Evolutionary conservation across 2,888 invertebrate genomes (phyloP).

Genomic region (Gymnosoma rotundatum): DNA sequence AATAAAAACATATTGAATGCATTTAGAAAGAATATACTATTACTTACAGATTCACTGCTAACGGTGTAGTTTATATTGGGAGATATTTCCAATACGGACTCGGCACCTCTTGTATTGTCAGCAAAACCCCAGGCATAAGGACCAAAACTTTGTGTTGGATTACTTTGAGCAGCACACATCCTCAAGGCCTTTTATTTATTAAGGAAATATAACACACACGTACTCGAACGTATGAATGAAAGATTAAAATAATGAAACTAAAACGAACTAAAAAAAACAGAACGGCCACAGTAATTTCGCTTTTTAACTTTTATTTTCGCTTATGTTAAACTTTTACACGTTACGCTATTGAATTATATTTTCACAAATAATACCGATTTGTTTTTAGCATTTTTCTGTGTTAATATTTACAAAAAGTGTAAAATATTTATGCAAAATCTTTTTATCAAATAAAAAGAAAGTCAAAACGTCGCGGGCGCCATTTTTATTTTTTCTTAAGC

Average conservation of each 20-base stretch:
- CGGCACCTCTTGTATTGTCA: conserved; percentile 82
- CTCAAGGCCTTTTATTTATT: conserved; percentile 62
- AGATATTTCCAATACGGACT: conserved; percentile 82
- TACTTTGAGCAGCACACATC: conserved; percentile 83
- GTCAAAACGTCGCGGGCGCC: conserved; percentile 80
- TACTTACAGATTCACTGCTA: conserved; percentile 82
- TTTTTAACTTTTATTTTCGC: conserved; percentile 65
- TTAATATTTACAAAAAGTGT: conserved; percentile 26
- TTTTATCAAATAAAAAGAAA: conserved; percentile 75
- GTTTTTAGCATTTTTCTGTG: conserved; percentile 35
- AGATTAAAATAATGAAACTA: conserved; percentile 49
- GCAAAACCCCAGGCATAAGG: conserved; percentile 82
- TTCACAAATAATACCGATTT: conserved; percentile 38
- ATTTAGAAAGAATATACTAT: conserved; percentile 32
- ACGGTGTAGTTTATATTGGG: conserved; percentile 83
- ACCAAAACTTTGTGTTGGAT: conserved; percentile 82
- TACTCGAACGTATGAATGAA: conserved; percentile 61
- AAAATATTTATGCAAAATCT: conserved; percentile 50
- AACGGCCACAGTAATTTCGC: conserved; percentile 77
- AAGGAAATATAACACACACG: conserved; percentile 60
- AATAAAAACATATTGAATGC: conserved; percentile 57
- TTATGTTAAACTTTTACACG: conserved; percentile 55
- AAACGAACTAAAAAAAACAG: conserved; percentile 57
- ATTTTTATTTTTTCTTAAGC: conserved; percentile 75
- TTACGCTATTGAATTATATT: conserved; percentile 15